These are phyloP conservation scores for Drosophila malerkotliana DNA, from an alignment of 1,140 invertebrate genomes.

Conservation along the genomic window DNA sequence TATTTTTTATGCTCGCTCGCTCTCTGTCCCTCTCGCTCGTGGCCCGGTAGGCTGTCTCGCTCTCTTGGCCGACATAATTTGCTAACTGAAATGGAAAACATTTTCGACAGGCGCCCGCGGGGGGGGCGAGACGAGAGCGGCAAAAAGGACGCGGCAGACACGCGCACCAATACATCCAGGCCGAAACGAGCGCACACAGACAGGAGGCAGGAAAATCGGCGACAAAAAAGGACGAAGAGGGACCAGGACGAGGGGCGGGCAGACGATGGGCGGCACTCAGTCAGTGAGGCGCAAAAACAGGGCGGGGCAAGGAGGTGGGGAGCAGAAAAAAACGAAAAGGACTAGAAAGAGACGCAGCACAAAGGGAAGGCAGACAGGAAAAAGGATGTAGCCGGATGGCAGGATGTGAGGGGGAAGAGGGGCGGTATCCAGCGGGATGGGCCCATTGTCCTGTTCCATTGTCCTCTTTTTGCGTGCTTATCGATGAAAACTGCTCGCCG, in stretches of 20 bases:
- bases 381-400: conserved; percentile 64
- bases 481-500: conserved; percentile 34
- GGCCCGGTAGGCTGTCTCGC: conserved; percentile 20
- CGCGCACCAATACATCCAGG: conserved; percentile 72
- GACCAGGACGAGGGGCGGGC: conserved; percentile 11
- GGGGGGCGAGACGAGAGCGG: conserved; percentile 23
- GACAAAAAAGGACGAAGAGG: conserved; percentile 26
- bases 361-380: conserved; percentile 59
- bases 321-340: conserved; percentile 6
- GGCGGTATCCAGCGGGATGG: neutral
- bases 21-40: conserved; percentile 2
- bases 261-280: conserved; percentile 14
- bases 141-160: conserved; percentile 67
- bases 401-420: conserved; percentile 10
- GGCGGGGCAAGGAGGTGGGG: neutral
- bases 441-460: conserved; percentile 51
- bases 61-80: conserved; percentile 79
- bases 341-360: conserved; percentile 6
- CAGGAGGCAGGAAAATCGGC: conserved; percentile 35
- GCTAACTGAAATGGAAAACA: conserved; percentile 83
- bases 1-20: conserved; percentile 55
- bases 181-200: conserved; percentile 50
- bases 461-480: conserved; percentile 43
- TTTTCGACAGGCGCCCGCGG: conserved; percentile 69
- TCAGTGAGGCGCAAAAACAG: neutral